Evolutionary conservation across 2,888 invertebrate genomes (phyloP), one percentile per base, ranked within the genome.

Genomic region (Doris montereyensis): DNA sequence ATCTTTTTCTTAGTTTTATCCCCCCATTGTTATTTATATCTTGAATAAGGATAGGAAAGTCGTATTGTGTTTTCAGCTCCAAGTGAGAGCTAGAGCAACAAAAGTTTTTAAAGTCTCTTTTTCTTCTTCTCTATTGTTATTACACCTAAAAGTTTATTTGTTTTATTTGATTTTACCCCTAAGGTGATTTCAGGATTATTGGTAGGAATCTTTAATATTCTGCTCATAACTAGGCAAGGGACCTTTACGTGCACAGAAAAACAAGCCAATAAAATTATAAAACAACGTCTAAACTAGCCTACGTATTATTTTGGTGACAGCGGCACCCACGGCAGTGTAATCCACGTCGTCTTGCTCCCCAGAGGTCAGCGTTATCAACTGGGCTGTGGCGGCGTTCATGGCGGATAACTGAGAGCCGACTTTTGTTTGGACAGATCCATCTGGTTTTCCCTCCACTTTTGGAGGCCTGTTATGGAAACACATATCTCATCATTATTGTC

Each of bases 321-420:
- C 99, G 0, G 97, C 97, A 0, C 98, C 98, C 0, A 99, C 97
- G 0, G 97, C 97, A 2, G 96, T 96, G 90, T 97, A 97, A 92
- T 98, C 98, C 8, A 98, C 96, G 86, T 98, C 91, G 79, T 92
- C 97, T 84, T 97, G 89, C 24, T 91, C 91, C 92, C 95, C 95
- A 1, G 95, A 95, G 0, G 97, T 97, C 79, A 96, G 93, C 0
- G 97, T 97, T 79, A 98, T 96, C 73, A 98, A 96, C 92, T 98
- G 97, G 8, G 99, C 99, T 0, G 99, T 99, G 78, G 99, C 99
- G 0, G 99, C 99, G 92, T 97, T 99, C 98, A 99, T 99, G 80
- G 98, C 98, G 3, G 98, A 98, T 87, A 99, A 95, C 92, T 99
- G 97, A 76, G 97, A 97, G 84, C 97, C 97, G 78, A 99, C 97